Base-by-base conservation (phyloP, 2,888 invertebrate species). In the Strigamia crassipes region DNA sequence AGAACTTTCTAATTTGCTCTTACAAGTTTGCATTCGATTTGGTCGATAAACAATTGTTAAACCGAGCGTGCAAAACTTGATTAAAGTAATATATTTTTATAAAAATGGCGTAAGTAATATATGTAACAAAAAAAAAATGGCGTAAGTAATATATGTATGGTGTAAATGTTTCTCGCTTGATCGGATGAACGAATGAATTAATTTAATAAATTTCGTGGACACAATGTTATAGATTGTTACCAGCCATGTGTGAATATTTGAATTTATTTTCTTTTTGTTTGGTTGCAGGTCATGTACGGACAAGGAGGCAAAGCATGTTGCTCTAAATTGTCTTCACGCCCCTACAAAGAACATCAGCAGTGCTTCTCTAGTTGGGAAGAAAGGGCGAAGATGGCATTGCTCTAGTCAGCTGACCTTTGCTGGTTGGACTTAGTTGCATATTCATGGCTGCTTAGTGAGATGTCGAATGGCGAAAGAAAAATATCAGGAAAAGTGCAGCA, bases 231-330 rank as follows among this genome's bases (percentile, higher is more conserved):
- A 38, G 10, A 73, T 73, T 73, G 21, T 73, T 73, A 15, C 15
- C 31, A 31, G 23, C 15, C 73, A 73, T 73, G 23, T 73, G 13
- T 73, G 73, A 31, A 27, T 27, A 27, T 27, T 27, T 27, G 1
- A 27, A 27, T 27, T 27, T 27, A 13, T 73, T 73, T 18, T n/a
- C 21, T 18, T 73, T 73, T 73, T 73, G 23, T 73, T 73, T 18
- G 15, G 27, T 27, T 78, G 31, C 38, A 78, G 78, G 78, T 38
- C 78, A 78, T 18, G 78, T 31, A 31, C 78, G 78, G 38, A 38
- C 38, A 34, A 78, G 78, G 38, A 78, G 78, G 38, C 78, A 78
- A 78, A 78, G 78, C 38, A 78, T 78, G 78, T 38, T 78, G 13
- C 38, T 78, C 9, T 78, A 78, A 38, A 73, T 73, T 73, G 73